These are phyloP conservation scores for Ficedula albicollis DNA, from an alignment of 2,797 vertebrate species.

Conservation along the genomic window DNA sequence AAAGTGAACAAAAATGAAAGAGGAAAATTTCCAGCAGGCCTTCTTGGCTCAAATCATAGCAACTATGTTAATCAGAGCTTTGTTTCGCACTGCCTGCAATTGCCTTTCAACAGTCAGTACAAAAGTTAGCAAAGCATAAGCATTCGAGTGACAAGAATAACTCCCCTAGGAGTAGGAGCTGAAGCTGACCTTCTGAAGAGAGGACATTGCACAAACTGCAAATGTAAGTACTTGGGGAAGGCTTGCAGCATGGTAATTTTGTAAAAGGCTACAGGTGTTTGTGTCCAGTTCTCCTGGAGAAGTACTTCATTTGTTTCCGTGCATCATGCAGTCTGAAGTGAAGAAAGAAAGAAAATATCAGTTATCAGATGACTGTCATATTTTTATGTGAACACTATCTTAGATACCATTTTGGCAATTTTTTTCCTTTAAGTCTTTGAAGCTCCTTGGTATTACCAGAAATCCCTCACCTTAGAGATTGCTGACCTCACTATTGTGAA, in stretches of 20 bases:
- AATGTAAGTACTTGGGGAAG: neutral
- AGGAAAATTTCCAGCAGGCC: slow-evolving; percentile 3
- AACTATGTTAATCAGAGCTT: neutral
- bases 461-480: neutral
- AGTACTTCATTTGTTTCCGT: neutral
- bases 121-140: slow-evolving; percentile 10
- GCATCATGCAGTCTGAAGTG: neutral
- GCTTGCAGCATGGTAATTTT: neutral
- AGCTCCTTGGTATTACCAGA: neutral
- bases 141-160: slow-evolving; percentile 34
- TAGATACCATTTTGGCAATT: neutral
- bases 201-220: neutral
- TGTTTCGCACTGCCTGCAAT: neutral
- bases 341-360: neutral
- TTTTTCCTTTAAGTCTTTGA: neutral
- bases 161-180: neutral
- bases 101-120: slow-evolving; percentile 8
- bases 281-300: neutral
- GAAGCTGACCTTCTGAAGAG: neutral
- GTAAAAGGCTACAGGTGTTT: neutral
- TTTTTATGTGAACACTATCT: neutral
- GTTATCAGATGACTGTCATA: neutral
- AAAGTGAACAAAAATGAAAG: neutral
- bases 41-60: neutral
- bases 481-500: neutral